Conservation (phyloP, 2,888 invertebrate species). For the Linnaemya vulpina region DNA sequence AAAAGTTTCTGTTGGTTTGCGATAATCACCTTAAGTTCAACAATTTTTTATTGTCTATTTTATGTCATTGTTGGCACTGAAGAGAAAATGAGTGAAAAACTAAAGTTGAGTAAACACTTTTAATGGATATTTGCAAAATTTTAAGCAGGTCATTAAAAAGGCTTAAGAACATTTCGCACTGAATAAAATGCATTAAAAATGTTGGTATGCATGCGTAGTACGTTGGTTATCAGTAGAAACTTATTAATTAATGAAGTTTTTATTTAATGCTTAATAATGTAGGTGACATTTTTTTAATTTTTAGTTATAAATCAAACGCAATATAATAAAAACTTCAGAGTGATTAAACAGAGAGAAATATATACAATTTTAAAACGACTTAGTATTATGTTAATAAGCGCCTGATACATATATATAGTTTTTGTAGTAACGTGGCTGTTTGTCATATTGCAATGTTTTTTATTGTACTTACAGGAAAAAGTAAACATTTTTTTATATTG, state of each 20-base stretch:
- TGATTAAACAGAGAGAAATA: neutral
- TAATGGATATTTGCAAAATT: conserved; percentile 61
- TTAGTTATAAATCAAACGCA: neutral
- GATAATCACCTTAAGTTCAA: conserved; percentile 62
- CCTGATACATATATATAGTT: no score
- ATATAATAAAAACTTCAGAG: conserved; percentile 3
- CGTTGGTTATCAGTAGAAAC: neutral
- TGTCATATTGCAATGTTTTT: no score
- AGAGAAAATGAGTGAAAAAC: neutral
- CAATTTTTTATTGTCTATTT: conserved; percentile 60
- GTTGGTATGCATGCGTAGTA: neutral
- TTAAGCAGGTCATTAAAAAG: conserved; percentile 63
- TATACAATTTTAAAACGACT: neutral
- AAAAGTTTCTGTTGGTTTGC: conserved; percentile 32
- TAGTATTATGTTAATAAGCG: no score
- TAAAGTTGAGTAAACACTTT: conserved; percentile 46
- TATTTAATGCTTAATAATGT: neutral
- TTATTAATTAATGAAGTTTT: conserved; percentile 25
- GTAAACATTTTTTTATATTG: no score
- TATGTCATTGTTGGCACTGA: conserved; percentile 50
- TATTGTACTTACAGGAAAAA: no score
- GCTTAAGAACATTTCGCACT: conserved; percentile 46
- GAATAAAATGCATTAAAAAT: conserved; percentile 48
- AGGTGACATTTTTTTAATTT: no score
- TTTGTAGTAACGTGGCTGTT: no score